Evolutionary conservation across 92 coral and sea anemone genomes (phyloP), one percentile per base, ranked within the genome.

Genomic region (Parazoanthus swiftii): DNA sequence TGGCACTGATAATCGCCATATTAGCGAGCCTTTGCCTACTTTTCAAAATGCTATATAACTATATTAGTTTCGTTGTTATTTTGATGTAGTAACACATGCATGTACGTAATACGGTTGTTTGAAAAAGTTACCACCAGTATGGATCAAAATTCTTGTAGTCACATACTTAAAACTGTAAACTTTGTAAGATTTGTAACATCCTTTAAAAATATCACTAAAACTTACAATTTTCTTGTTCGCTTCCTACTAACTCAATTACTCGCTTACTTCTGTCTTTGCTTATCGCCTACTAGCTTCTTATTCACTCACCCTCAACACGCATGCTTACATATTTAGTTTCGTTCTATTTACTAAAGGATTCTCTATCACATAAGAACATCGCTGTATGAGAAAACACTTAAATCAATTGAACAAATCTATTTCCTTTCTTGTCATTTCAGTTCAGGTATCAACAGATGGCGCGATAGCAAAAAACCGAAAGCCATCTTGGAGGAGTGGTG

Each of bases 391-490:
- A 63, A 18, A 63, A 14, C 6, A 20, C 70, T 20, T 20, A 13
- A 63, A 5, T 18, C 26, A 63, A 1, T 58, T 58, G 5, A 63
- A 63, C 7, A 20, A 63, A 63, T 18, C 18, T 5, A 21, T 18
- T 21, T 63, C 21, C 8, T 23, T 63, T 3, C n/a, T 23, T 77
- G 13, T 43, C 15, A 6, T 42, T 39, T 1, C 78, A 96, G 98
- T 54, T 82, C 96, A 77, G 98, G 98, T 15, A 88, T 91, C 2
- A 92, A 89, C 89, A 90, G 91, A 85, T 82, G 86, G 86, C 86
- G 86, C 15, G 86, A 82, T 15, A 39, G 1, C 35, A 82, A 65
- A 8, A 82, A 82, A 20, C 86, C 86, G 58, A 82, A 66, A 26
- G 16, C 76, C 77, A 23, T 82, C 54, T 67, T 82, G 18, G 86